Conservation (phyloP, 2,888 invertebrate species). For the Scelioninae gen. 1 region DNA sequence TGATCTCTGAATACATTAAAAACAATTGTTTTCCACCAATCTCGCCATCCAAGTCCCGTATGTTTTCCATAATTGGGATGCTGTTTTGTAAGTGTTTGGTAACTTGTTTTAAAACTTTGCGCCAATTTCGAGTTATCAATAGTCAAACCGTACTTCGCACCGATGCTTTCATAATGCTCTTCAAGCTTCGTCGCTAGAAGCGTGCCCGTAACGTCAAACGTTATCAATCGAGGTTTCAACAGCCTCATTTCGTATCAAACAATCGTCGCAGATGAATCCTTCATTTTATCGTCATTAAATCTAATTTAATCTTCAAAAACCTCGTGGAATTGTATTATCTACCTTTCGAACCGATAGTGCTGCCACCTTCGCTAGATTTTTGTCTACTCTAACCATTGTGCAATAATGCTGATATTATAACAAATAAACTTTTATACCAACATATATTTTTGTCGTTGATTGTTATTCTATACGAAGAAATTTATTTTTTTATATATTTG, state of each 20-base stretch:
- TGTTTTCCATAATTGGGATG: constrained; percentile 93
- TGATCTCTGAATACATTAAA: constrained; percentile 87
- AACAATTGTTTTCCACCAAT: constrained; percentile 93
- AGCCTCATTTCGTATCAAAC: constrained; percentile 82
- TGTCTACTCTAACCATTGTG: no score
- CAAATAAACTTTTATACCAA: no score
- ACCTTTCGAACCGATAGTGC: neutral
- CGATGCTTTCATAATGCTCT: constrained; percentile 89
- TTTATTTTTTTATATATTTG: no score
- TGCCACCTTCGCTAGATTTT: no score
- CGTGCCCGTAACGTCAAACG: constrained; percentile 95
- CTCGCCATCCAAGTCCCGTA: constrained; percentile 89
- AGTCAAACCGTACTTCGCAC: constrained; percentile 88
- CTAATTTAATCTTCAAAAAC: constrained; percentile 23
- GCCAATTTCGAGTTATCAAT: constrained; percentile 86
- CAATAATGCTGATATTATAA: no score
- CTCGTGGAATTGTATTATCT: constrained; percentile 14
- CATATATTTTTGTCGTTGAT: no score
- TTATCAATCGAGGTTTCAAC: constrained; percentile 88
- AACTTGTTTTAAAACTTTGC: constrained; percentile 88
- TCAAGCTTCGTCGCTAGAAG: constrained; percentile 85
- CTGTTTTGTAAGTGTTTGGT: constrained; percentile 87
- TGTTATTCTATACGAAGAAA: no score
- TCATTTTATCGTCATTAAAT: constrained; percentile 11
- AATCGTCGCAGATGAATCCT: neutral